Conservation (phyloP, 1,140 invertebrate genomes). For the Xylocopa sonorina region DNA sequence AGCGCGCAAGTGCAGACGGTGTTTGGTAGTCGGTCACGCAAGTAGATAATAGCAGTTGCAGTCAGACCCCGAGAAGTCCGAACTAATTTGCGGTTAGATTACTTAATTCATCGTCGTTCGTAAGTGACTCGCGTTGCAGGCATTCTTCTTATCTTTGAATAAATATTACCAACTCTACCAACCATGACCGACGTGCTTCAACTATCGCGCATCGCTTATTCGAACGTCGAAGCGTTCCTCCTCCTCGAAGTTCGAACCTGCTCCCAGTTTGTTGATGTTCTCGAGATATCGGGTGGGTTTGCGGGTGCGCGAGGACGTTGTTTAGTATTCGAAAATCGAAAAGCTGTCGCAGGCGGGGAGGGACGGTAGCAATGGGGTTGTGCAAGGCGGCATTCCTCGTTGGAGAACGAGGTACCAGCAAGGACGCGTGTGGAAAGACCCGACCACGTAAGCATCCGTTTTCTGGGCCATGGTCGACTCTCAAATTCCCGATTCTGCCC, state of each 20-base stretch:
- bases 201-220: too few relatives aligned
- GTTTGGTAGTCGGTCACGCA: neutral
- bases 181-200: neutral
- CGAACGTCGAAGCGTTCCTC: too few relatives aligned
- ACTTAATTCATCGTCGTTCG: neutral
- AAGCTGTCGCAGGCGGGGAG: conserved; percentile 30
- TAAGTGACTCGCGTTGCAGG: neutral
- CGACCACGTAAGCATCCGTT: conserved; percentile 41
- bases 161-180: neutral
- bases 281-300: too few relatives aligned
- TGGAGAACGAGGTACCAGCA: conserved; percentile 42
- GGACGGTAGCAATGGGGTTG: conserved; percentile 41
- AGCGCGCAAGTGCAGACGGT: neutral
- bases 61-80: conserved; percentile 12
- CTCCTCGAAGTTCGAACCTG: too few relatives aligned
- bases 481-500: conserved; percentile 21
- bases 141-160: neutral
- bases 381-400: conserved; percentile 67
- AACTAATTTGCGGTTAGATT: conserved; percentile 40
- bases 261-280: too few relatives aligned
- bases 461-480: conserved; percentile 71
- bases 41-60: conserved; percentile 11
- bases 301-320: too few relatives aligned
- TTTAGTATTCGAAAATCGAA: conserved; percentile 73
- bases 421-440: conserved; percentile 67